Evolutionary conservation across 2,797 vertebrate species (phyloP), one percentile per base, ranked within the genome.

Genomic region (Eulemur albifrons): DNA sequence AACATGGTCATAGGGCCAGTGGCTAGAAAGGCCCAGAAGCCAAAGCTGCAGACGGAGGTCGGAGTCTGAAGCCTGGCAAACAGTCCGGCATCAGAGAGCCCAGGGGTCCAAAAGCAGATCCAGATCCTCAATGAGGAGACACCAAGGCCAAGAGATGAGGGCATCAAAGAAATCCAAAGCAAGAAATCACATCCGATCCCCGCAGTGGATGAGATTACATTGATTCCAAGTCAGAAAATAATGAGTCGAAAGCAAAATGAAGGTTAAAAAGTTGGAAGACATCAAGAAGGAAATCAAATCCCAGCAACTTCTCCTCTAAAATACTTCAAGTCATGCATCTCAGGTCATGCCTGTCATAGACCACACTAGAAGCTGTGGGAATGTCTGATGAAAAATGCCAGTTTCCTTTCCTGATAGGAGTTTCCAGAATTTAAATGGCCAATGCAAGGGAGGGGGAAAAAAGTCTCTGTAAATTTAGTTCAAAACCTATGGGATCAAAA

Each of bases 261-360:
- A 95, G 27, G 10, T 23, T 69, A 21, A 38, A 35, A 90, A 89
- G 6, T 21, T 76, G n/a, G 69, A 27, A 52, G 32, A 73, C 43
- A 90, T 35, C 9, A 79, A 85, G 45, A 77, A 94, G 40, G 50
- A 93, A 92, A 87, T 59, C 12, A 89, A 93, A 83, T 69, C 30
- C 18, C 86, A 67, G 38, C 12, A 77, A 88, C 23, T n/a, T 83
- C 21, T 81, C 32, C 65, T 83, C 9, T 72, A 82, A 96, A 79
- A 38, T 30, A 9, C 38, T 91, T 77, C 27, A 21, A 25, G 43
- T 43, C 18, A 7, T 30, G 7, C 63, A 9, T 77, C 32, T 93
- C 73, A 61, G 73, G 43, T 80, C 59, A 40, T 21, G 32, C 7
- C 38, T 10, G 38, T 54, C 76, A 88, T 18, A 45, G 48, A 63